A percentile compares a stretch with the other conserved stretches of the same genome.
Conservation (phyloP, 2,888 invertebrate genomes). For the Nipponacmea schrenckii region DNA sequence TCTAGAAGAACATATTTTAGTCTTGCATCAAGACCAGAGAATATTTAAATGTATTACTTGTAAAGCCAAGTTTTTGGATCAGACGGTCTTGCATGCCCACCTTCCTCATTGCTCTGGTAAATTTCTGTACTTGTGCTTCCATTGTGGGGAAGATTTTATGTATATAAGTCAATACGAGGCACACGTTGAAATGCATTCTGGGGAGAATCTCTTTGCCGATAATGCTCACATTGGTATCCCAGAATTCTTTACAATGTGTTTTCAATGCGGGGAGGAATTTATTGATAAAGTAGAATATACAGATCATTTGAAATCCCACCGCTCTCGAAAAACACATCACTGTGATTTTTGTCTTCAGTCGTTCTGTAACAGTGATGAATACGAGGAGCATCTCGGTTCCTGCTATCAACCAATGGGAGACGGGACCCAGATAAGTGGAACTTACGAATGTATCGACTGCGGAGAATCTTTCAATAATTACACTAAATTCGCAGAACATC, state of each 20-base stretch:
- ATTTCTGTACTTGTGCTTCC: not conserved
- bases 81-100: not conserved
- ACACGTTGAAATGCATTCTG: not conserved
- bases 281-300: not conserved
- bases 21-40: not conserved
- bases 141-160: conserved; percentile 4
- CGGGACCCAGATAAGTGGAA: not conserved
- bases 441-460: not conserved
- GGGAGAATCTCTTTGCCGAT: not conserved
- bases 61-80: not conserved
- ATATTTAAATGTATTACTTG: conserved; percentile 3
- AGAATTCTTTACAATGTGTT: not conserved
- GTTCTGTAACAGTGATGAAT: not conserved
- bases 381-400: not conserved
- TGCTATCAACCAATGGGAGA: not conserved
- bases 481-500: not conserved
- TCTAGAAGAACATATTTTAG: not conserved
- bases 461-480: not conserved
- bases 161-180: not conserved
- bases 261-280: not conserved
- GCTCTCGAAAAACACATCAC: not conserved
- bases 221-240: not conserved
- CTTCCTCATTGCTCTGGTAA: not conserved
- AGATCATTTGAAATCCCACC: not conserved
- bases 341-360: conserved; percentile 1